Percentiles rank a stretch among this genome's conserved stretches.
Evolutionary conservation across 1,140 invertebrate genomes (phyloP).

Genomic region (Heliconius hewitsoni): DNA sequence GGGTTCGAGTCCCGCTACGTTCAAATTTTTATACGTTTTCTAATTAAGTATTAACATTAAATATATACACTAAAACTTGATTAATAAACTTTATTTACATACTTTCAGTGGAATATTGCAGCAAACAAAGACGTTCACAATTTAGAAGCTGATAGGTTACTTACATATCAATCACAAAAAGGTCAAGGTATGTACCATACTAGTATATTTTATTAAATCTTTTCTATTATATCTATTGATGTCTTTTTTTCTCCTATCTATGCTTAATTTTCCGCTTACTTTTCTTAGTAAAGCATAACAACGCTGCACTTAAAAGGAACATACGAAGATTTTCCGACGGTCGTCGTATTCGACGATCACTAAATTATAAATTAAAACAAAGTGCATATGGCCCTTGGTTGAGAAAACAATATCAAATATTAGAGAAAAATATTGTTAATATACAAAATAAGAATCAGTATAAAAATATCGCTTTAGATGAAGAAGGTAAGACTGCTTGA

Average conservation of each 20-base stretch:
- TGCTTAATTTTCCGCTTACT: conserved; percentile 17
- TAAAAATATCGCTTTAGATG: background rate
- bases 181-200: conserved; percentile 56
- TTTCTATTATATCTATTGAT: background rate
- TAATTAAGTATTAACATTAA: too few relatives aligned
- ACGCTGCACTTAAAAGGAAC: conserved; percentile 10
- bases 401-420: conserved; percentile 12
- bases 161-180: conserved; percentile 45
- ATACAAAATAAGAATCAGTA: background rate
- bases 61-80: background rate
- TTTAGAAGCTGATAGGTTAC: conserved; percentile 32
- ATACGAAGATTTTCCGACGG: background rate
- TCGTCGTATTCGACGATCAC: conserved; percentile 1
- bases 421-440: background rate
- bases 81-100: background rate
- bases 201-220: background rate
- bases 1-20: too few relatives aligned
- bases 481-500: conserved; percentile 7
- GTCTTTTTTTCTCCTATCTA: background rate
- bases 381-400: conserved; percentile 13
- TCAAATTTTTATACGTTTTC: too few relatives aligned
- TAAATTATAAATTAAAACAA: conserved; percentile 6
- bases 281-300: conserved; percentile 23
- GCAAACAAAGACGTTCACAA: conserved; percentile 24
- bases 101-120: conserved; percentile 27